Evolutionary conservation across 1,140 invertebrate species (phyloP).

Genomic region (Ceratina japonica): DNA sequence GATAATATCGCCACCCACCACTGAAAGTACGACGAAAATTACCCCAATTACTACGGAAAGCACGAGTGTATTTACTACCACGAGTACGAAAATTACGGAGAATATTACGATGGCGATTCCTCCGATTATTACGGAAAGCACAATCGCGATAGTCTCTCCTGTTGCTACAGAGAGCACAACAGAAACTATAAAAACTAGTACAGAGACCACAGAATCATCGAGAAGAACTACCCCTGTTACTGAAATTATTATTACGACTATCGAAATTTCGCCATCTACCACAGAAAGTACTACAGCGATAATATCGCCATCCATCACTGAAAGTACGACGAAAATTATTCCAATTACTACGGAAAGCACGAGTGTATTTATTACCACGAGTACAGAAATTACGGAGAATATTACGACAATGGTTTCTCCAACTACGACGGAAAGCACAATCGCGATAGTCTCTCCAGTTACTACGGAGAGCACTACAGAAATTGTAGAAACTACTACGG

Average conservation of each 20-base stretch:
- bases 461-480: not conserved
- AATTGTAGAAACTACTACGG: not conserved
- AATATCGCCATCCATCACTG: not conserved
- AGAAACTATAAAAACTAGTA: not conserved
- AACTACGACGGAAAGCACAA: not conserved
- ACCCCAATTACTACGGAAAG: not conserved
- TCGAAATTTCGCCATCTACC: not conserved
- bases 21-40: not conserved
- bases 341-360: not conserved
- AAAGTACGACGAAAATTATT: not conserved
- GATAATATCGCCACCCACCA: not conserved
- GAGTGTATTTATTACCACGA: not conserved
- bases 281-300: not conserved
- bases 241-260: not conserved
- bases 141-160: not conserved
- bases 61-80: not conserved
- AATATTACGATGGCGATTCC: not conserved
- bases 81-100: not conserved
- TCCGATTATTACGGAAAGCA: not conserved
- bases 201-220: too few species aligned
- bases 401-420: not conserved
- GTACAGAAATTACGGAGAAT: not conserved
- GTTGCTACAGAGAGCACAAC: not conserved
- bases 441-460: not conserved
- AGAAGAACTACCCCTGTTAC: too few species aligned